Percentiles rank a stretch among this genome's conserved stretches.
phyloP scores from a whole-genome alignment of 2,888 invertebrate species.

The Harpalus rufipes region DNA sequence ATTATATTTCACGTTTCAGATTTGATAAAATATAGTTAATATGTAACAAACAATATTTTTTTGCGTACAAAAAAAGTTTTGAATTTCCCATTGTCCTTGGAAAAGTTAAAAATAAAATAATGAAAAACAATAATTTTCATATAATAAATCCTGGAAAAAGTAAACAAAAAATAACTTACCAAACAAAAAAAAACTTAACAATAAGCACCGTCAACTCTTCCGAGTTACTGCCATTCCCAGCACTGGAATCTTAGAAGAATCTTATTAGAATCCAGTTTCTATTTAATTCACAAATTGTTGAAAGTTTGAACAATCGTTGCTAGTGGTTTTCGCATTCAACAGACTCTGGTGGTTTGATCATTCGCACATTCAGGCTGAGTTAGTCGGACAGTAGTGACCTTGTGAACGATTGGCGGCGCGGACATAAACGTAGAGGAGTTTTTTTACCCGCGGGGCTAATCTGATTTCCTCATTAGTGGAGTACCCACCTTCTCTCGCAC shows the following conservation, averaged over 20 bases:
- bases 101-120: background rate
- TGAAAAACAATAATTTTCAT: background rate
- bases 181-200: background rate
- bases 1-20: too few relatives aligned
- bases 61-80: background rate
- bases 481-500: background rate
- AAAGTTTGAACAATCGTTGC: too few relatives aligned
- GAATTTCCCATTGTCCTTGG: background rate
- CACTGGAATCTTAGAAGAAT: too few relatives aligned
- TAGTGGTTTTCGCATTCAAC: background rate
- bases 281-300: too few relatives aligned
- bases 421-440: constrained; percentile 55
- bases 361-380: constrained; percentile 10
- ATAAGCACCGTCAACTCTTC: too few relatives aligned
- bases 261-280: too few relatives aligned
- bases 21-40: too few relatives aligned
- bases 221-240: too few relatives aligned
- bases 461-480: constrained; percentile 60
- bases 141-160: background rate
- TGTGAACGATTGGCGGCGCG: constrained; percentile 44
- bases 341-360: constrained; percentile 1
- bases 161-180: background rate
- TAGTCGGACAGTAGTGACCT: constrained; percentile 49
- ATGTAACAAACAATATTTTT: background rate
- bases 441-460: constrained; percentile 47